Percentiles rank a stretch among this genome's conserved stretches.
These are phyloP conservation scores for Trinorchestia longiramus DNA, from an alignment of 1,140 invertebrate species.

Conservation along the genomic window DNA sequence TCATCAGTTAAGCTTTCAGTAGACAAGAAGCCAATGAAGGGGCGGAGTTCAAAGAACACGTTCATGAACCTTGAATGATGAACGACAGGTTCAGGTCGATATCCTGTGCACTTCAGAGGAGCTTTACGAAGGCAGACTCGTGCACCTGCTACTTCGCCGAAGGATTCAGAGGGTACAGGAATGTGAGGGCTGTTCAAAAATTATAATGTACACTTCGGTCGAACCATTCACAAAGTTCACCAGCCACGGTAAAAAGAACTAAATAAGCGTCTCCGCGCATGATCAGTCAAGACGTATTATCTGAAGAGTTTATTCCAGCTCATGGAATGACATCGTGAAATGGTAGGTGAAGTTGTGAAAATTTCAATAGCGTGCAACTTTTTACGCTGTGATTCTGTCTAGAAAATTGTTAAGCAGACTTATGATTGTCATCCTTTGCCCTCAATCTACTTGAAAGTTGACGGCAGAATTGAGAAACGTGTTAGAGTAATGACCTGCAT, in stretches of 20 bases:
- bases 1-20: not conserved
- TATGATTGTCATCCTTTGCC: not conserved
- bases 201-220: not conserved
- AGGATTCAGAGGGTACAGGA: not conserved
- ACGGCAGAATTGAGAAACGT: not conserved
- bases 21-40: not conserved
- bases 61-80: slow-evolving; percentile 6
- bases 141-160: not conserved
- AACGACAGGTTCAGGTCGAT: not conserved
- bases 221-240: not conserved
- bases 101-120: not conserved
- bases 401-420: not conserved
- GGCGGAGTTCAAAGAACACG: not conserved
- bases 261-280: not conserved
- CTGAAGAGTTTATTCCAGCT: not conserved
- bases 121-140: not conserved
- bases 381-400: not conserved
- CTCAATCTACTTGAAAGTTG: not conserved
- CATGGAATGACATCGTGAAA: not conserved
- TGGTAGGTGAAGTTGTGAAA: not conserved
- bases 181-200: not conserved
- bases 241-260: not conserved
- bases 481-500: not conserved
- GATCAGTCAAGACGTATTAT: not conserved
- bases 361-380: not conserved